Percentiles rank a stretch among this genome's conserved stretches.
Evolutionary conservation across 2,797 vertebrate species (phyloP).

Genomic region (Salmo trutta): DNA sequence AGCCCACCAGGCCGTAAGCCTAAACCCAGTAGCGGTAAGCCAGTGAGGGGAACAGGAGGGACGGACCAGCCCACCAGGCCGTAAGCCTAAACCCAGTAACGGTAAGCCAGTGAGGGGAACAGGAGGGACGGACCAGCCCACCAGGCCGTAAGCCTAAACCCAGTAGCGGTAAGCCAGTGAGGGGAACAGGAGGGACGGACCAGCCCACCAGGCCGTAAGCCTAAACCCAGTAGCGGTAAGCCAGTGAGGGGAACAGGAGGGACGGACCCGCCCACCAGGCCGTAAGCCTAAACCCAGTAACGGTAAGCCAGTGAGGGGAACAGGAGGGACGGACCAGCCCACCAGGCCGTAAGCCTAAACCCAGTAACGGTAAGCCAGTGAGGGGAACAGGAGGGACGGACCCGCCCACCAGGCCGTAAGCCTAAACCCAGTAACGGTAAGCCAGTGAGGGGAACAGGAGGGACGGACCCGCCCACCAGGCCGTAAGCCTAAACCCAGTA

Average conservation of each 20-base stretch:
- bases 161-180: not conserved
- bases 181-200: slow-evolving; percentile 9
- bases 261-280: not conserved
- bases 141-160: not conserved
- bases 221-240: not conserved
- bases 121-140: too few relatives aligned
- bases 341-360: not conserved
- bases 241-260: slow-evolving; percentile 12
- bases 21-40: not conserved
- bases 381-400: not conserved
- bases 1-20: not conserved
- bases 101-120: not conserved
- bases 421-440: not conserved
- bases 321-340: not conserved
- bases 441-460: not conserved
- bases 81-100: not conserved
- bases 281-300: not conserved
- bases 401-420: not conserved
- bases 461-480: not conserved
- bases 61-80: not conserved
- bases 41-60: not conserved
- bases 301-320: not conserved
- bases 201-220: not conserved
- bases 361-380: not conserved
- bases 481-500: not conserved